phyloP scores from a whole-genome alignment of 2,888 invertebrate genomes.

The Drosophila mimica region DNA sequence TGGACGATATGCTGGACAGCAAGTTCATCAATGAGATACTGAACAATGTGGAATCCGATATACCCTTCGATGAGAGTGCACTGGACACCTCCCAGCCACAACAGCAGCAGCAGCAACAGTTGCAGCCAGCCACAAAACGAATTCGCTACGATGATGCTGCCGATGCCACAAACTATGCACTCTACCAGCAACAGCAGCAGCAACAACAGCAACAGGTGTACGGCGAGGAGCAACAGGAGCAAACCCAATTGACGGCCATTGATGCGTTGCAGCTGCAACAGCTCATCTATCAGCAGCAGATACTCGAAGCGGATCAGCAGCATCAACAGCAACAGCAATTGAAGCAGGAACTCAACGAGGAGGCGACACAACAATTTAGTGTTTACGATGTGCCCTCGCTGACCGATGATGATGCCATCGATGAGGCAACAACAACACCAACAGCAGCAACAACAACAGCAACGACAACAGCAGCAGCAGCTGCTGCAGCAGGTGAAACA shows the following conservation, averaged over 20 bases:
- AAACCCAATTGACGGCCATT: constrained; percentile 67
- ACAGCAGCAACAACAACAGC: constrained; percentile 4
- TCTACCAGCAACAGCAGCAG: constrained; percentile 66
- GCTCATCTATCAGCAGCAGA: constrained; percentile 78
- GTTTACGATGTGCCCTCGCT: constrained; percentile 80
- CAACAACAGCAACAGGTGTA: constrained; percentile 64
- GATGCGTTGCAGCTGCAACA: constrained; percentile 82
- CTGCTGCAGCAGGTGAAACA: constrained; percentile 1
- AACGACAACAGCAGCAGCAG: background rate
- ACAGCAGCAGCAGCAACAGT: constrained; percentile 43
- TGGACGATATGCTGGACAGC: constrained; percentile 83
- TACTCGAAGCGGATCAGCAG: constrained; percentile 60
- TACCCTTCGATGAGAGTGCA: constrained; percentile 82
- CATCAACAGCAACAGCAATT: constrained; percentile 64
- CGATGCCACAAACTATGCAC: constrained; percentile 56
- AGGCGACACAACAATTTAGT: constrained; percentile 67
- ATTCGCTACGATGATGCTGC: constrained; percentile 77
- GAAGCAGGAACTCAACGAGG: constrained; percentile 47
- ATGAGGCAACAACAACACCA: background rate
- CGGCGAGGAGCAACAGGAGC: constrained; percentile 60
- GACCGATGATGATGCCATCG: constrained; percentile 64
- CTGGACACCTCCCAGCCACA: constrained; percentile 63
- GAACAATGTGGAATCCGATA: constrained; percentile 77
- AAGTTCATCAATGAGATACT: constrained; percentile 83
- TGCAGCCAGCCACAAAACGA: constrained; percentile 67